Percentiles rank a stretch among this genome's conserved stretches.
phyloP scores from a whole-genome alignment of 1,140 invertebrate genomes.

The Drosophila nannoptera region DNA sequence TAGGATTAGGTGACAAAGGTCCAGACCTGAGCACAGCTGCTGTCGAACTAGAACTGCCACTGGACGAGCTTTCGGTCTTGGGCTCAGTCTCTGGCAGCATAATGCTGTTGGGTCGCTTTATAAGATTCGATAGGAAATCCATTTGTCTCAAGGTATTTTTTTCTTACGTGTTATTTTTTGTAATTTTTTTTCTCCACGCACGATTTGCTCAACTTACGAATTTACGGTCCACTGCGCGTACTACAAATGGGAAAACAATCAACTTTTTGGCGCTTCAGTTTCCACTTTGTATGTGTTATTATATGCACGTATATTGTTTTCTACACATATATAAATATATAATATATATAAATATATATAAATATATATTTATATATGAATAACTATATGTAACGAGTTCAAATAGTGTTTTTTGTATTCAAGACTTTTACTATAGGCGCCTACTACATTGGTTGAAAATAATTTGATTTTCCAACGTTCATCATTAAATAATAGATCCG shows the following conservation, averaged over 20 bases:
- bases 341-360: constrained; percentile 1
- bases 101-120: constrained; percentile 66
- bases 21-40: neutral
- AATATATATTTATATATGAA: constrained; percentile 8
- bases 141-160: constrained; percentile 30
- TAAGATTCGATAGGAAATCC: constrained; percentile 70
- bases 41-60: neutral
- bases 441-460: constrained; percentile 36
- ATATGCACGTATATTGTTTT: too few species aligned
- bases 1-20: neutral
- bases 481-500: constrained; percentile 54
- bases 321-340: neutral
- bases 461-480: constrained; percentile 33
- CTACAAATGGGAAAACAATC: constrained; percentile 27
- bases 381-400: too few species aligned
- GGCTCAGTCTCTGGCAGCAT: neutral
- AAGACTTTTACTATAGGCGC: constrained; percentile 23
- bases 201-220: constrained; percentile 40
- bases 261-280: constrained; percentile 12
- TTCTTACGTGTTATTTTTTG: constrained; percentile 18
- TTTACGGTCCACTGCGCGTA: constrained; percentile 47
- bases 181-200: constrained; percentile 35
- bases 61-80: neutral
- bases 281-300: neutral
- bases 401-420: constrained; percentile 26